Base-by-base conservation (phyloP, 1,140 invertebrate genomes). In the Camponotus vicinus region DNA sequence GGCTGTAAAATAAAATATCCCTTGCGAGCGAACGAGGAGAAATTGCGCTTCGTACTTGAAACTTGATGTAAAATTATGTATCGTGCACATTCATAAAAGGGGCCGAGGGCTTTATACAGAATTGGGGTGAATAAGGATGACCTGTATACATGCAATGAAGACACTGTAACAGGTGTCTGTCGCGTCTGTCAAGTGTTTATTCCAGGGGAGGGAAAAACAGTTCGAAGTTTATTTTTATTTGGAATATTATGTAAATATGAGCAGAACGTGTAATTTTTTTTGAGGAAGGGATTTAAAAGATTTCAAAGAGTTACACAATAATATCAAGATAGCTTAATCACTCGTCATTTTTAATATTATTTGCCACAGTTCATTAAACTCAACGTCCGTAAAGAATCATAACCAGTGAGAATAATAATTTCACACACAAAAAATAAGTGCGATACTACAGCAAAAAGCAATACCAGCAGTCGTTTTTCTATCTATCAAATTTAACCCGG, bases 1-100 rank as follows among this genome's bases (percentile, higher is more conserved):
- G 67, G n/a, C 55, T 45, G 40, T 83, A 75, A 83, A 83, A 63
- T 75, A 75, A 83, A 83, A 83, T 27, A 69, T 73, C n/a, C 55
- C 73, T 73, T 11, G 67, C 27, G 37, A 71, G 63, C 49, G 45
- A 49, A n/a, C 45, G 52, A 40, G 45, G 55, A 73, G 52, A 75
- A 83, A 83, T 83, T 61, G 34, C 55, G 78, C 37, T 71, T 71
- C 59, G 49, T 80, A 70, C 9, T 45, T 45, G 27, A 40, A 21
- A 57, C 32, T 27, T 15, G 27, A 49, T 61, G 32, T 70, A 42
- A 57, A 83, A 73, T 75, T 71, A 82, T 61, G 40, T 75, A 49
- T 18, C 79, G 79, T 61, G 49, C 34, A 37, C 21, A 21, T 59
- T 40, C 66, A 52, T 5, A 15, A 34, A 40, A 32, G 37, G 32